Conservation (phyloP, 1,140 invertebrate species). For the Bombus sibiricus region DNA sequence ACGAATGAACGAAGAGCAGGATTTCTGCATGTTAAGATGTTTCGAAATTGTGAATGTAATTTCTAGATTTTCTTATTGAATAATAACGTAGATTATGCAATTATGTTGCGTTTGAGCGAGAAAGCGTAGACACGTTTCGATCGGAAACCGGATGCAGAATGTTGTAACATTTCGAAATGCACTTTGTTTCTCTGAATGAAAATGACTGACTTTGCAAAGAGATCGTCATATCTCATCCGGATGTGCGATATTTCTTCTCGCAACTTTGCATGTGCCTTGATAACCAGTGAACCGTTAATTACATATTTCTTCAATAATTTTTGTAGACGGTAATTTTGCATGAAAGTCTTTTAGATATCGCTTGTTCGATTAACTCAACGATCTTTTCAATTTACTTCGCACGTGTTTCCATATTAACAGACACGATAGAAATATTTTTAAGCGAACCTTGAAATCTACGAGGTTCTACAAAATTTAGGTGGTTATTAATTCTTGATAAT, state of each 20-base stretch:
- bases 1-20: not conserved
- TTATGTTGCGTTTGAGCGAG: not conserved
- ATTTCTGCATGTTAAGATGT: not conserved
- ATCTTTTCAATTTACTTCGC: not conserved
- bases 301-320: not conserved
- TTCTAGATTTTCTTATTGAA: not conserved
- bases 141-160: not conserved
- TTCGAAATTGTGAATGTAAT: not conserved
- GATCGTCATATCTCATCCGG: not conserved
- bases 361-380: not conserved
- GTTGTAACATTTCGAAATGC: not conserved
- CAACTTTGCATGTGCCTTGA: not conserved
- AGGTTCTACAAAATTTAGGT: too few species aligned
- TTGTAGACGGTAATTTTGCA: not conserved
- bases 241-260: not conserved
- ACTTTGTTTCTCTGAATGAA: not conserved
- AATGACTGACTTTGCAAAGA: not conserved
- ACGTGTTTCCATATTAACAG: not conserved
- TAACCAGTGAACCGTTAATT: not conserved
- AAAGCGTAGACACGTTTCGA: not conserved
- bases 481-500: not conserved
- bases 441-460: not conserved
- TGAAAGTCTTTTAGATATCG: not conserved
- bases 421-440: not conserved
- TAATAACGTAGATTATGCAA: too few species aligned